phyloP scores from a whole-genome alignment of 1,140 invertebrate genomes.

The Drosophila kanapiae region DNA sequence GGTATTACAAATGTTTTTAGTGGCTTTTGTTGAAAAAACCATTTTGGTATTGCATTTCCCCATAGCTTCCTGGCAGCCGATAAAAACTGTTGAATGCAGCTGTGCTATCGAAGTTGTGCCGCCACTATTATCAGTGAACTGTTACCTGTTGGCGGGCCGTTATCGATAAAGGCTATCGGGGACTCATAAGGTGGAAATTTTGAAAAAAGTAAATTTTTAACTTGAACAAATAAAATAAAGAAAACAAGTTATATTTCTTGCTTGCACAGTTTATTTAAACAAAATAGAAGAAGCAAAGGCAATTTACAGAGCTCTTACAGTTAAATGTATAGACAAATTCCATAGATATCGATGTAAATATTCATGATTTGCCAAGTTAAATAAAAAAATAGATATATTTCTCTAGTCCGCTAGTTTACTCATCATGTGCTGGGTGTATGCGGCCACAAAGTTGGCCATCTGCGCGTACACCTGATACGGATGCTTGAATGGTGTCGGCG shows the following conservation, averaged over 20 bases:
- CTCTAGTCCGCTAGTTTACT: slow-evolving; percentile 47
- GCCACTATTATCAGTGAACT: slow-evolving; percentile 4
- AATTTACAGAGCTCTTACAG: not conserved
- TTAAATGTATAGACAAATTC: not conserved
- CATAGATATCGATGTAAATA: slow-evolving; percentile 11
- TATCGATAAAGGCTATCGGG: not conserved
- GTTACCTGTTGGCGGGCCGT: not conserved
- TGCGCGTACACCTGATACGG: slow-evolving; percentile 69
- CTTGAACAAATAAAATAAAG: not conserved
- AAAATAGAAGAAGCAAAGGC: not conserved
- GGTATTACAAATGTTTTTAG: not conserved
- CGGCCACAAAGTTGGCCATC: slow-evolving; percentile 71
- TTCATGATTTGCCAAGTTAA: not conserved
- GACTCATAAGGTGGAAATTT: not conserved
- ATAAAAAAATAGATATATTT: not conserved
- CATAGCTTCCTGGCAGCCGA: not conserved
- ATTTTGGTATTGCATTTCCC: not conserved
- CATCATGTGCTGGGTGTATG: slow-evolving; percentile 70
- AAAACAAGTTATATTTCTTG: not conserved
- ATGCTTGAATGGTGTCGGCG: slow-evolving; percentile 18
- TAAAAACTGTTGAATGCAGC: slow-evolving; percentile 32
- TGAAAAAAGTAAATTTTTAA: not conserved
- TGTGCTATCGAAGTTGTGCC: not conserved
- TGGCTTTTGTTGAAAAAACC: no score
- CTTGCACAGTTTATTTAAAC: slow-evolving; percentile 2